A percentile compares a stretch with the other conserved stretches of the same genome.
Conservation (phyloP, 2,888 invertebrate species). For the Fragum sueziense region DNA sequence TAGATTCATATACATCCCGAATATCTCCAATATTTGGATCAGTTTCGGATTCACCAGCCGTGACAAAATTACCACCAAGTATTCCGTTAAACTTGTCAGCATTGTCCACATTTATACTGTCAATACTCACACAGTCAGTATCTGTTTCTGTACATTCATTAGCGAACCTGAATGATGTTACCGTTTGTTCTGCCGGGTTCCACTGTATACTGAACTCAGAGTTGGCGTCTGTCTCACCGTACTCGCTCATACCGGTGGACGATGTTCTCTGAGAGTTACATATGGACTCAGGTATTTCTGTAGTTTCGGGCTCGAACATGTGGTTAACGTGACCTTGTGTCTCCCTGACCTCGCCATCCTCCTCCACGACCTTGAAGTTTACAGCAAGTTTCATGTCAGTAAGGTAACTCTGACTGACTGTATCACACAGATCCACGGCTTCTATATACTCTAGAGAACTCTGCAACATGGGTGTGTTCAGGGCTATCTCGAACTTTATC, state of each 20-base stretch:
- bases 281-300: conserved; percentile 37
- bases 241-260: conserved; percentile 45
- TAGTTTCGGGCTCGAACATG: conserved; percentile 40
- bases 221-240: conserved; percentile 55
- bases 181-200: conserved; percentile 34
- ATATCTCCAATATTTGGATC: not conserved
- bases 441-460: conserved; percentile 50
- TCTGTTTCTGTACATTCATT: conserved; percentile 15
- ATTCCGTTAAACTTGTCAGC: conserved; percentile 29
- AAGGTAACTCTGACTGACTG: conserved; percentile 46
- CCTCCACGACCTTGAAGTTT: conserved; percentile 37
- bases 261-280: conserved; percentile 52
- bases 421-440: conserved; percentile 53
- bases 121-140: conserved; percentile 44
- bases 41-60: not conserved
- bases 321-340: conserved; percentile 31
- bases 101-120: conserved; percentile 42
- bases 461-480: conserved; percentile 56
- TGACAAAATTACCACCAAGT: conserved; percentile 32
- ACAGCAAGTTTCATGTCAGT: conserved; percentile 63
- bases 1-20: not conserved
- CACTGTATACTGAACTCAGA: conserved; percentile 60
- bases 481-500: conserved; percentile 57
- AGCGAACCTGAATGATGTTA: not conserved
- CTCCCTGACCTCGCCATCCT: conserved; percentile 14